These are phyloP conservation scores for Darevskia nairensis DNA, from an alignment of 2,797 vertebrate species.

Conservation along the genomic window DNA sequence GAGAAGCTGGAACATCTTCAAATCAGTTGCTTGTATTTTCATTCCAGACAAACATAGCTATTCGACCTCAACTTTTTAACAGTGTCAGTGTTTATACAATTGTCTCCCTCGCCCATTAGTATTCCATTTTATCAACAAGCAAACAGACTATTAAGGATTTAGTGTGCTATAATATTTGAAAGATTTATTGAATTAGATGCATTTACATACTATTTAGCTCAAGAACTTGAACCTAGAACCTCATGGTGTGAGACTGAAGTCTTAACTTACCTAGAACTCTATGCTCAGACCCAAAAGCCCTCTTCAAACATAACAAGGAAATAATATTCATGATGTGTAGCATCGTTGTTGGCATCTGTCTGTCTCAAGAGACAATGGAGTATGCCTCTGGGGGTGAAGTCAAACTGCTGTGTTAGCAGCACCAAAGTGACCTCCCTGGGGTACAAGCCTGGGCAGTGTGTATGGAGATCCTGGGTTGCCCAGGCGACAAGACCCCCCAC, in stretches of 20 bases:
- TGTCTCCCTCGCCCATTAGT: slow-evolving; percentile 41
- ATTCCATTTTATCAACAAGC: slow-evolving; percentile 56
- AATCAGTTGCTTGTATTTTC: slow-evolving; percentile 46
- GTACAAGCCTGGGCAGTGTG: no score
- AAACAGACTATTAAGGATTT: slow-evolving; percentile 34
- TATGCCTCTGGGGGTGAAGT: no score
- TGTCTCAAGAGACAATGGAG: no score
- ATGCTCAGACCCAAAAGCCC: not conserved
- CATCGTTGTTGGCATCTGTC: no score
- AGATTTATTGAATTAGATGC: slow-evolving; percentile 33
- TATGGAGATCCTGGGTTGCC: no score
- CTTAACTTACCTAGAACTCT: not conserved
- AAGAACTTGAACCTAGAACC: not conserved
- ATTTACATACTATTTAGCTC: slow-evolving; percentile 26
- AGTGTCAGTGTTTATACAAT: slow-evolving; percentile 59
- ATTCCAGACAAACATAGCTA: slow-evolving; percentile 43
- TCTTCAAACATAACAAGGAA: not conserved
- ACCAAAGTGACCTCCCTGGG: no score
- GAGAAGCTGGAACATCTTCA: slow-evolving; percentile 27
- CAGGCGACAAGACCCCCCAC: no score
- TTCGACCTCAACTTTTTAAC: slow-evolving; percentile 53
- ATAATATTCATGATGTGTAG: not conserved
- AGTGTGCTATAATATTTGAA: slow-evolving; percentile 33
- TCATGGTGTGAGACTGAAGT: not conserved
- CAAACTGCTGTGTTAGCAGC: no score